phyloP scores from a whole-genome alignment of 1,140 invertebrate species.

The Formica exsecta region DNA sequence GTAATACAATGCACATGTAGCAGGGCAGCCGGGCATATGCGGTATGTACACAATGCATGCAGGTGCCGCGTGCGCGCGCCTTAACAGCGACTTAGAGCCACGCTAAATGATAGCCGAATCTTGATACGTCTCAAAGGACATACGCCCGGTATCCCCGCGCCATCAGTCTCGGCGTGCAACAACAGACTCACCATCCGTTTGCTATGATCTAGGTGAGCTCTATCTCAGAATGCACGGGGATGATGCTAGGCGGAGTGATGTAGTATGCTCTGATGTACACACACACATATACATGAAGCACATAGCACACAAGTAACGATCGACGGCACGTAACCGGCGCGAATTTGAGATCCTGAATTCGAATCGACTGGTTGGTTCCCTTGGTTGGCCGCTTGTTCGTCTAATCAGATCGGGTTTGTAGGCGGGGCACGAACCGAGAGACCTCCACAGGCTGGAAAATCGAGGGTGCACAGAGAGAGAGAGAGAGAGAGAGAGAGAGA shows the following conservation, averaged over 20 bases:
- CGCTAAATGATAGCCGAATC: conserved; percentile 64
- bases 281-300: background rate
- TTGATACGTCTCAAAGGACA: conserved; percentile 56
- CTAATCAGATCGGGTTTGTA: conserved; percentile 82
- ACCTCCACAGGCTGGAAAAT: conserved; percentile 76
- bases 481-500: background rate
- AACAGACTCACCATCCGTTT: conserved; percentile 40
- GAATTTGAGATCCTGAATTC: conserved; percentile 81
- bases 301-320: conserved; percentile 41
- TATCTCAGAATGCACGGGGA: conserved; percentile 43
- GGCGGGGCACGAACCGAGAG: conserved; percentile 76
- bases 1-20: conserved; percentile 35
- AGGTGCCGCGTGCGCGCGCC: background rate
- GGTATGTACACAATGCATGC: conserved; percentile 41
- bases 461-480: conserved; percentile 58
- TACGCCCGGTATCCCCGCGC: conserved; percentile 35
- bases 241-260: conserved; percentile 40
- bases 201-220: conserved; percentile 53
- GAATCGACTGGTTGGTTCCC: conserved; percentile 75
- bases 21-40: conserved; percentile 18
- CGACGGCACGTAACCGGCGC: conserved; percentile 72
- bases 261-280: background rate
- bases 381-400: conserved; percentile 63
- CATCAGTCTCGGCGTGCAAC: conserved; percentile 61
- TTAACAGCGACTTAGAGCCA: conserved; percentile 45